A percentile compares a stretch with the other conserved stretches of the same genome.
Evolutionary conservation across 2,888 invertebrate species (phyloP).

Genomic region (Drosophila melanocephala): DNA sequence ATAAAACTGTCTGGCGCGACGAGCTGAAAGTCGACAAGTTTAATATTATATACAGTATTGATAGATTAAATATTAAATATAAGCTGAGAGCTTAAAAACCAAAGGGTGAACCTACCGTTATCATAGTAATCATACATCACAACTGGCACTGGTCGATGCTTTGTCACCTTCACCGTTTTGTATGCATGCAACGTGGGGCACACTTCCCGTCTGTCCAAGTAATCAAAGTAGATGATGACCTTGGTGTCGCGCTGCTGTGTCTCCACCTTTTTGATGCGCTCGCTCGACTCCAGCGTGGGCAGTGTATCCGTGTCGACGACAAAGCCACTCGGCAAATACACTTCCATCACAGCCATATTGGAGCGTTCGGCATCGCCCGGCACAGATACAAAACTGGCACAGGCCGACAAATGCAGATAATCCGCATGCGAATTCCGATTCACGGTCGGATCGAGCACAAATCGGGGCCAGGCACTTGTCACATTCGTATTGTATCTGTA

Average conservation of each 20-base stretch:
- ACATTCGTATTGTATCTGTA: slow-evolving; percentile 94
- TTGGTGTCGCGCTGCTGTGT: slow-evolving; percentile 88
- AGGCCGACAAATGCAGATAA: slow-evolving; percentile 93
- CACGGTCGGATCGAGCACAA: slow-evolving; percentile 94
- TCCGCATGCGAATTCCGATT: slow-evolving; percentile 93
- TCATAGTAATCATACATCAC: slow-evolving; percentile 97
- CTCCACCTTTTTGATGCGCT: slow-evolving; percentile 88
- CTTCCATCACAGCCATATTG: slow-evolving; percentile 96
- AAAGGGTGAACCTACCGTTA: slow-evolving; percentile 89
- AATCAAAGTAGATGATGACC: slow-evolving; percentile 92
- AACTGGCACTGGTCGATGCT: slow-evolving; percentile 94
- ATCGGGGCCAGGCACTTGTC: slow-evolving; percentile 95
- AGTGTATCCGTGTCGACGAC: slow-evolving; percentile 92
- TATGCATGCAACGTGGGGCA: slow-evolving; percentile 96
- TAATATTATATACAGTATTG: background rate
- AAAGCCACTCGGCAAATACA: slow-evolving; percentile 95
- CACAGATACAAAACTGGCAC: slow-evolving; percentile 87
- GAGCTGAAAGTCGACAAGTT: slow-evolving; percentile 86
- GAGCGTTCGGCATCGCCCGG: slow-evolving; percentile 85
- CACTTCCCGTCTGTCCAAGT: slow-evolving; percentile 89
- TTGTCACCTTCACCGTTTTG: slow-evolving; percentile 93
- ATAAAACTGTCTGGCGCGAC: slow-evolving; percentile 94
- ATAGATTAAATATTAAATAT: background rate
- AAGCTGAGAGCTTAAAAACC: background rate
- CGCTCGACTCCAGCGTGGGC: slow-evolving; percentile 88